These are phyloP conservation scores for Drosophila monieri DNA, from an alignment of 2,888 invertebrate genomes.

Conservation along the genomic window DNA sequence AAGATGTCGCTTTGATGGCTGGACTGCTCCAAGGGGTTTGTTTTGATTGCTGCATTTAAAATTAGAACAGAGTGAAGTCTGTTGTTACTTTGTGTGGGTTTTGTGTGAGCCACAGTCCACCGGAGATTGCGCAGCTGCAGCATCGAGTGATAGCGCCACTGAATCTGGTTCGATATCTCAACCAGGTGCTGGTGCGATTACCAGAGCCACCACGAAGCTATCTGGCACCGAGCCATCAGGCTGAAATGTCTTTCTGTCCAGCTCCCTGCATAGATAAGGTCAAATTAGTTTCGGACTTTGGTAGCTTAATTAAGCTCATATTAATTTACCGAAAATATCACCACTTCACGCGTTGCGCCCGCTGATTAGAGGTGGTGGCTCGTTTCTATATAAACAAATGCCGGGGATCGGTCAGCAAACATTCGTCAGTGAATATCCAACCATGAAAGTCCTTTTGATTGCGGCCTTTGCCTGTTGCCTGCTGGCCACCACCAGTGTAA, in stretches of 20 bases:
- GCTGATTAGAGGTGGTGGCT: conserved; percentile 3
- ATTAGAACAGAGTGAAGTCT: neutral
- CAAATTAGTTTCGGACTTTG: conserved; percentile 33
- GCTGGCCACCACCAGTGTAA: conserved; percentile 51
- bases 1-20: conserved; percentile 3
- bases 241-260: conserved; percentile 1
- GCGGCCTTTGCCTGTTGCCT: conserved; percentile 52
- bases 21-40: conserved; percentile 26
- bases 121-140: conserved; percentile 21
- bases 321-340: conserved; percentile 16
- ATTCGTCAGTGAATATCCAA: conserved; percentile 23
- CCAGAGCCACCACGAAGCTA: neutral
- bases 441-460: conserved; percentile 55
- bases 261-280: conserved; percentile 34
- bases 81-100: neutral
- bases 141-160: conserved; percentile 8
- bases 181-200: neutral
- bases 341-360: conserved; percentile 13
- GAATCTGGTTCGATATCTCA: conserved; percentile 8
- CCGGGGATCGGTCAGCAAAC: conserved; percentile 10
- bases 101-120: conserved; percentile 19
- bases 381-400: conserved; percentile 34
- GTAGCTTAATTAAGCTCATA: conserved; percentile 36
- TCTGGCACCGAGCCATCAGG: neutral
- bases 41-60: conserved; percentile 9